Percentiles rank a stretch among this genome's conserved stretches.
These are phyloP conservation scores for Melitaea cinxia DNA, from an alignment of 1,140 invertebrate species.

Conservation along the genomic window DNA sequence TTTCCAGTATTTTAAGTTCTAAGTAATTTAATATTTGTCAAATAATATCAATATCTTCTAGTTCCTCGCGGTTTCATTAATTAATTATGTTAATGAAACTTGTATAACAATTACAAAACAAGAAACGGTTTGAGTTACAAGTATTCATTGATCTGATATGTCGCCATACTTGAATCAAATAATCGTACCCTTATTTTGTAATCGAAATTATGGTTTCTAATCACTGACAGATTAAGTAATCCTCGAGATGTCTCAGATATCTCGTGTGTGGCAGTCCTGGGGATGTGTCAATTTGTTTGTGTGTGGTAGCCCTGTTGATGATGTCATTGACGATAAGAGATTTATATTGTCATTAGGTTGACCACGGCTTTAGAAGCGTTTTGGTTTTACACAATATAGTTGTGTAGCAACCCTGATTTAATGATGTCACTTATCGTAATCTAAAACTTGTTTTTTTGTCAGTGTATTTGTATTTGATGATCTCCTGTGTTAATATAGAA, in stretches of 20 bases:
- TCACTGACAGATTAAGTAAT: slow-evolving; percentile 21
- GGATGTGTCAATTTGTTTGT: slow-evolving; percentile 4
- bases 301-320: slow-evolving; percentile 16
- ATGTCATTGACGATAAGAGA: slow-evolving; percentile 1
- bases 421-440: background rate
- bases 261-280: slow-evolving; percentile 9
- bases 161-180: slow-evolving; percentile 18
- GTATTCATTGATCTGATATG: slow-evolving; percentile 1
- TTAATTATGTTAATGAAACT: no score
- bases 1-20: no score
- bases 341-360: slow-evolving; percentile 12
- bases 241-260: slow-evolving; percentile 10
- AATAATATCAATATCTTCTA: no score
- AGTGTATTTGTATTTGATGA: no score
- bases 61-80: no score
- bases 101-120: background rate
- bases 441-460: background rate
- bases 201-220: slow-evolving; percentile 26
- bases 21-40: no score
- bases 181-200: slow-evolving; percentile 21
- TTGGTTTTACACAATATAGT: no score
- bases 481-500: no score
- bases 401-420: no score
- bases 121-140: background rate
- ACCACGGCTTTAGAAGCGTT: no score